A percentile compares a stretch with the other conserved stretches of the same genome.
Evolutionary conservation across 53 echinoderm and acorn worm species (phyloP).

Genomic region (Zoroaster sp.): DNA sequence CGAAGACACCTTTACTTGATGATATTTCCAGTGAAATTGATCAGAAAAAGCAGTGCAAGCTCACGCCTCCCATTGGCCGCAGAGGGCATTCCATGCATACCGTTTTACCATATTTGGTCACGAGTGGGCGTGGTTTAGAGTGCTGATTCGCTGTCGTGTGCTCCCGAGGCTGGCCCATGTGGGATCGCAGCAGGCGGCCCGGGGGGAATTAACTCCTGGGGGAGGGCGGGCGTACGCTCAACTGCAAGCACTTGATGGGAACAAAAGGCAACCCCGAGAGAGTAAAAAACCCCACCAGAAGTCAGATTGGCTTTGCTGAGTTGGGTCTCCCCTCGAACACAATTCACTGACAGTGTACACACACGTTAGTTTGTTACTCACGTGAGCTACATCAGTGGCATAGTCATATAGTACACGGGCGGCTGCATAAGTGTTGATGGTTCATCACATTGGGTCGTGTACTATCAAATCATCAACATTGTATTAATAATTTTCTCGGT

Average conservation of each 20-base stretch:
- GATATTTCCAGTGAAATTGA: conserved; percentile 56
- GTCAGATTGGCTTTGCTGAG: conserved; percentile 50
- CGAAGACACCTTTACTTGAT: conserved; percentile 23
- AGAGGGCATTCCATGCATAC: conserved; percentile 78
- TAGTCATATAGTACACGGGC: conserved; percentile 18
- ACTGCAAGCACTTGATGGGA: conserved; percentile 76
- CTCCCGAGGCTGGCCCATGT: conserved; percentile 47
- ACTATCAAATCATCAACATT: conserved; percentile 53
- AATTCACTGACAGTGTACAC: background rate
- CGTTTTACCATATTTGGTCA: conserved; percentile 80
- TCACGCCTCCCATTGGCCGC: conserved; percentile 76
- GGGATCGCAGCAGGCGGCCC: conserved; percentile 66
- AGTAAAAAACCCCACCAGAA: conserved; percentile 63
- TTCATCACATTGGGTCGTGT: conserved; percentile 43
- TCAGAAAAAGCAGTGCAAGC: conserved; percentile 37
- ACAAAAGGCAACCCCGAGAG: conserved; percentile 82
- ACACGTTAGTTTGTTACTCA: conserved; percentile 34
- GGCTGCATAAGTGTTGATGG: background rate
- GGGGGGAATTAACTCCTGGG: conserved; percentile 53
- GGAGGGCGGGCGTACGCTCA: conserved; percentile 58
- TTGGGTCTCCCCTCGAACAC: background rate
- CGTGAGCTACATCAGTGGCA: conserved; percentile 31
- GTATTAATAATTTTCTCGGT: conserved; percentile 57
- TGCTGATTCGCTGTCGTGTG: conserved; percentile 71
- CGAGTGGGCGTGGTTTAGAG: conserved; percentile 80